A percentile compares a stretch with the other conserved stretches of the same genome.
Evolutionary conservation across 2,113 vertebrate genomes (phyloP).

Genomic region (Callaeas wilsoni): DNA sequence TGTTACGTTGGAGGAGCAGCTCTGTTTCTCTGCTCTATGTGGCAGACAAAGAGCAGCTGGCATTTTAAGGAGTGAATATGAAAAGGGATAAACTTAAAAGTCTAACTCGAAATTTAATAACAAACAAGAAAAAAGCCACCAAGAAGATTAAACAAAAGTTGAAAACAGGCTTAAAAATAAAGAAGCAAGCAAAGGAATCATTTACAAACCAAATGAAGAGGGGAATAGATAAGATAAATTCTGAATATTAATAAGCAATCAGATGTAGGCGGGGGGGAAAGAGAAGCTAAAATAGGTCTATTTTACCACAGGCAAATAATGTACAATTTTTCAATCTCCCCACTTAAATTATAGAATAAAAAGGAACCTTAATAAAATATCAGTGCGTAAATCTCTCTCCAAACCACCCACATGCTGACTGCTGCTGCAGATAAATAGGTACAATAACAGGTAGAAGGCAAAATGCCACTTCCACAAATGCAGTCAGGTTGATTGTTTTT

Average conservation of each 20-base stretch:
- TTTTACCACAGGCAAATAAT: constrained; percentile 56
- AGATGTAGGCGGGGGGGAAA: neutral
- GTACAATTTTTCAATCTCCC: neutral
- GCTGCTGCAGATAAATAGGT: neutral
- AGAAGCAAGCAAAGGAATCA: constrained; percentile 37
- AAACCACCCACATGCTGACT: constrained; percentile 45
- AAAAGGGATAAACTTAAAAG: neutral
- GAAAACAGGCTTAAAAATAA: constrained; percentile 45
- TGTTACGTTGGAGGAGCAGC: neutral
- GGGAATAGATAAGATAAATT: constrained; percentile 48
- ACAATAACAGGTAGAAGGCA: constrained; percentile 1
- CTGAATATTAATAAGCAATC: constrained; percentile 53
- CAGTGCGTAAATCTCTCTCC: constrained; percentile 8
- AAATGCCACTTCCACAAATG: neutral
- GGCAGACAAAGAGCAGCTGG: neutral
- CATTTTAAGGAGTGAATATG: neutral
- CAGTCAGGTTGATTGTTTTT: neutral
- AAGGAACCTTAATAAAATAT: constrained; percentile 27
- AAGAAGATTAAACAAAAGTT: constrained; percentile 51
- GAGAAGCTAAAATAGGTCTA: neutral
- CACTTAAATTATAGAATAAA: constrained; percentile 30
- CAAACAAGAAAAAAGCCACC: neutral
- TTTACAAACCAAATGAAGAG: constrained; percentile 64
- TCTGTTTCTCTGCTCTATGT: neutral
- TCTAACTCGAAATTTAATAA: neutral